Evolutionary conservation across 2,113 vertebrate genomes (phyloP).

Genomic region (Chloropsis cyanopogon): DNA sequence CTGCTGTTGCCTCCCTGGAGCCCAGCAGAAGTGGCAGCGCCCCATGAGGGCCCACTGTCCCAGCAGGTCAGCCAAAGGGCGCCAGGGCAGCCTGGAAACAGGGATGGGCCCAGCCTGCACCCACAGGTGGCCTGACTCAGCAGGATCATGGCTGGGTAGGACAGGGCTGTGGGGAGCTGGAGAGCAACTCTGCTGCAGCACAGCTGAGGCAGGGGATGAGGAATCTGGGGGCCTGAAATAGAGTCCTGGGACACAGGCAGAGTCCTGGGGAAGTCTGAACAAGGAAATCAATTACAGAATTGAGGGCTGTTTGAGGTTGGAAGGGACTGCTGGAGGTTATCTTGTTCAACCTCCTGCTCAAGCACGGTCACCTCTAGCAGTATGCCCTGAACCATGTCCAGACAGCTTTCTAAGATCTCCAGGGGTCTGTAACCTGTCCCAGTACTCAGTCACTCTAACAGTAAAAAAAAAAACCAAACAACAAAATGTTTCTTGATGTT

Average conservation of each 20-base stretch:
- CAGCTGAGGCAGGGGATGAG: neutral
- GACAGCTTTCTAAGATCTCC: neutral
- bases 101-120: fast-evolving
- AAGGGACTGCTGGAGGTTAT: neutral
- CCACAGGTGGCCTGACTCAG: fast-evolving
- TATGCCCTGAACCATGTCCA: neutral
- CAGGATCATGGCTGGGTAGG: neutral
- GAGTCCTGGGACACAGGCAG: neutral
- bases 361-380: neutral
- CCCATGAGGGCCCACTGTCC: no score
- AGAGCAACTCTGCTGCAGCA: fast-evolving
- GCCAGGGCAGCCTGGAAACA: neutral
- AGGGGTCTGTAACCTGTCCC: neutral
- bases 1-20: neutral
- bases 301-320: neutral
- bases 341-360: neutral
- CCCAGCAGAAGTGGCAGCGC: fast-evolving
- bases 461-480: neutral
- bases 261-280: neutral
- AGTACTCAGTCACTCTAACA: neutral
- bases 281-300: neutral
- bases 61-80: neutral
- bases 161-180: neutral
- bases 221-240: neutral
- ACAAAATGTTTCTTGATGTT: neutral